Evolutionary conservation across 2,113 vertebrate species (phyloP).

Genomic region (Gobiocypris rarus): DNA sequence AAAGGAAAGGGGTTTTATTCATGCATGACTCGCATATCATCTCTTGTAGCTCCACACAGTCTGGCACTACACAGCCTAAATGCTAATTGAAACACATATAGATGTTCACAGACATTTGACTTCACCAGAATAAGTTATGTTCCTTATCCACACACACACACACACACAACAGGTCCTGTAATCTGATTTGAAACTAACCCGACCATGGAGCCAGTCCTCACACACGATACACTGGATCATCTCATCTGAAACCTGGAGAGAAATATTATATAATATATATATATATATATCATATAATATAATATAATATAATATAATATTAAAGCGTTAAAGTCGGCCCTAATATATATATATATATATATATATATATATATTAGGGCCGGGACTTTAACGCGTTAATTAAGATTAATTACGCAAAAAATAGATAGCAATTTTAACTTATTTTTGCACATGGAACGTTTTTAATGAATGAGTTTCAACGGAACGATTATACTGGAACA

Average conservation of each 20-base stretch:
- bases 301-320: no score
- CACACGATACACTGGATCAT: constrained; percentile 98
- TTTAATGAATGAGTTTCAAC: no score
- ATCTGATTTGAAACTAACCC: constrained; percentile 79
- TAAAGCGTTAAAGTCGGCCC: no score
- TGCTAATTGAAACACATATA: constrained; percentile 75
- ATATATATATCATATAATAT: no score
- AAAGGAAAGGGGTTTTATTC: constrained; percentile 84
- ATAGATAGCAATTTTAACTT: no score
- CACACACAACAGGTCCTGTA: background rate
- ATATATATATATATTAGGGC: no score
- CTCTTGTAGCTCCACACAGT: constrained; percentile 91
- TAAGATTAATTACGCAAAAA: no score
- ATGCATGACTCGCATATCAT: constrained; percentile 96
- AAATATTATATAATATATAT: no score
- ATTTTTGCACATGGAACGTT: no score
- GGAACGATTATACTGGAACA: no score
- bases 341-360: no score
- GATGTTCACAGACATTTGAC: background rate
- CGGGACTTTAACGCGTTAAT: no score
- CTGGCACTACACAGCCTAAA: constrained; percentile 85
- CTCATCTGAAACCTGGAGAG: constrained; percentile 83
- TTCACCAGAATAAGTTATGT: background rate
- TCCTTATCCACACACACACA: background rate
- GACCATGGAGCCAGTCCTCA: constrained; percentile 98